Conservation (phyloP, 2,888 invertebrate species). For the Cephus rjabovi region DNA sequence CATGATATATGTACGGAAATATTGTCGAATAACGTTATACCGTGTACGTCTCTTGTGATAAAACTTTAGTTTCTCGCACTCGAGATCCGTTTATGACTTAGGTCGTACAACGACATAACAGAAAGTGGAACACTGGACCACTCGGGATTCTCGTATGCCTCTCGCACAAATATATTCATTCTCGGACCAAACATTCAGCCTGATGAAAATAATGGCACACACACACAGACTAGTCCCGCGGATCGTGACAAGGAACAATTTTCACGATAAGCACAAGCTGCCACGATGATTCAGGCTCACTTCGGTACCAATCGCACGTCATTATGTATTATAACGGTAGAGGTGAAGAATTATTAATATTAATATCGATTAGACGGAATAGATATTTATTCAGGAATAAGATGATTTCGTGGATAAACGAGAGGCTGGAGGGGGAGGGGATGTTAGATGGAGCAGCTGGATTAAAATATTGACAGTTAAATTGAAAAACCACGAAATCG, state of each 20-base stretch:
- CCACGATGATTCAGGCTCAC: background rate
- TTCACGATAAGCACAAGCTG: background rate
- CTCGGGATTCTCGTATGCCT: conserved; percentile 5
- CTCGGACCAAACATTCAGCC: conserved; percentile 27
- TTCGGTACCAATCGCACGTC: background rate
- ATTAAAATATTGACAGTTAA: no score
- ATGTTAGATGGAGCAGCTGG: no score
- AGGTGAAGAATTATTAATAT: background rate
- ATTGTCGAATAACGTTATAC: no score
- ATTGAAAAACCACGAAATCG: no score
- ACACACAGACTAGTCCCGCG: conserved; percentile 11
- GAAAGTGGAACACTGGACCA: no score
- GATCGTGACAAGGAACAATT: background rate
- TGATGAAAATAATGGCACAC: conserved; percentile 17
- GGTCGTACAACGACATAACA: no score
- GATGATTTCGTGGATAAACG: background rate
- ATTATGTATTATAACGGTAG: background rate
- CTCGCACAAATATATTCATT: conserved; percentile 22
- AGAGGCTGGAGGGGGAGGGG: background rate
- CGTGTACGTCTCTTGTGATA: no score
- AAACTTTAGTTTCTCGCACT: no score
- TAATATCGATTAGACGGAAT: background rate
- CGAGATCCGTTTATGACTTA: no score
- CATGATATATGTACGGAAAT: no score
- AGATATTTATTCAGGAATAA: background rate